Percentiles rank a stretch among this genome's conserved stretches.
phyloP scores from a whole-genome alignment of 2,888 invertebrate species.

The Resseliella maxima region DNA sequence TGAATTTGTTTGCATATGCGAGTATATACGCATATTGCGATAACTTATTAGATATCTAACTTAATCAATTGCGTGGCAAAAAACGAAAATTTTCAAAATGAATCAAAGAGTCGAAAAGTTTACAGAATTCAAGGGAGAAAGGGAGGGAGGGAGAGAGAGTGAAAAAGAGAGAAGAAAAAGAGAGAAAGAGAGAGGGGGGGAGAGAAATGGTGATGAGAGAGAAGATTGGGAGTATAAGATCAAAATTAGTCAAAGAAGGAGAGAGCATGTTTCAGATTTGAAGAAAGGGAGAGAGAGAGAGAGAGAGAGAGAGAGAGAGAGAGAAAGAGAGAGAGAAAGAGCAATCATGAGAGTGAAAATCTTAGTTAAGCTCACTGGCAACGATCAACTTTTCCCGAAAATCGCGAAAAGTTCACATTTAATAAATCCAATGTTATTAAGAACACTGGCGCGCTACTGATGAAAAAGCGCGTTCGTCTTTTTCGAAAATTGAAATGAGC shows the following conservation, averaged over 20 bases:
- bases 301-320: too few species aligned
- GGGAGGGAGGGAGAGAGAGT: too few species aligned
- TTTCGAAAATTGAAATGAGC: not conserved
- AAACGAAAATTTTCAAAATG: too few species aligned
- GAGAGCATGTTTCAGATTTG: too few species aligned
- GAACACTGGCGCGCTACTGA: slow-evolving; percentile 30
- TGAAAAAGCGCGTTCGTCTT: not conserved
- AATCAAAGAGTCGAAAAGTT: too few species aligned
- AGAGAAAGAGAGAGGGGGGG: too few species aligned
- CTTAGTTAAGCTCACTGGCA: not conserved
- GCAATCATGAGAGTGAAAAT: too few species aligned
- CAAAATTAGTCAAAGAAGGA: too few species aligned
- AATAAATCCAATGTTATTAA: slow-evolving; percentile 43
- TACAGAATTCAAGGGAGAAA: too few species aligned
- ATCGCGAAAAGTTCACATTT: slow-evolving; percentile 17
- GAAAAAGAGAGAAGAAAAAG: too few species aligned
- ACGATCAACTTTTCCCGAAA: slow-evolving; percentile 24
- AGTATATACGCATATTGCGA: slow-evolving; percentile 7
- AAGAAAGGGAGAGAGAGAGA: too few species aligned
- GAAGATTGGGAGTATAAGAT: not conserved
- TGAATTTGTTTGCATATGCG: not conserved
- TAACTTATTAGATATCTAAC: slow-evolving; percentile 29
- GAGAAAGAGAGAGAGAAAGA: too few species aligned
- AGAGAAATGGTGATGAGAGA: not conserved
- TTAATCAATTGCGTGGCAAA: slow-evolving; percentile 21